Evolutionary conservation across 2,797 vertebrate species (phyloP).

Genomic region (Falco berigora): DNA sequence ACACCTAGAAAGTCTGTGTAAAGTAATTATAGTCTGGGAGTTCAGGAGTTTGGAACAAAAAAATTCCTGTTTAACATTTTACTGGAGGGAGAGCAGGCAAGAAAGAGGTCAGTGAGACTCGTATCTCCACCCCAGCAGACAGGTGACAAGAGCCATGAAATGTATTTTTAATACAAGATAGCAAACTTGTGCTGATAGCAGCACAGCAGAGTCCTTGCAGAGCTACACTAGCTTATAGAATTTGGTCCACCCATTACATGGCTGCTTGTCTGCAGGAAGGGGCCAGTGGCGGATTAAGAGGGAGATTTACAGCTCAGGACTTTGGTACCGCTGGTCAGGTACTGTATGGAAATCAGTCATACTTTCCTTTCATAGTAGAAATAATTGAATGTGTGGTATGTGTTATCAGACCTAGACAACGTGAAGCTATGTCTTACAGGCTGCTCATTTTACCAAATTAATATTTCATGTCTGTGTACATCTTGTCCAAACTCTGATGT

Average conservation of each 20-base stretch:
- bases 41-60: neutral
- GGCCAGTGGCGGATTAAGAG: neutral
- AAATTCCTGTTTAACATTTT: neutral
- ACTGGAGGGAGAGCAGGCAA: neutral
- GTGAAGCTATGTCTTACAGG: neutral
- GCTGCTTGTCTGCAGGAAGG: neutral
- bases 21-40: neutral
- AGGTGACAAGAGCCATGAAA: neutral
- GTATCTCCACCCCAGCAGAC: neutral
- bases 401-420: neutral
- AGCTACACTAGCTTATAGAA: neutral
- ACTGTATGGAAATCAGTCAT: neutral
- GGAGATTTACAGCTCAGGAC: neutral
- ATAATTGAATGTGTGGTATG: neutral
- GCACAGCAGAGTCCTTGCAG: neutral
- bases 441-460: neutral
- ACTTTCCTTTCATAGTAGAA: neutral
- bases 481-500: neutral
- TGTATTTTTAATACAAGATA: neutral
- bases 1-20: neutral
- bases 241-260: neutral
- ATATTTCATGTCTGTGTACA: fast-evolving
- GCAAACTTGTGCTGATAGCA: neutral
- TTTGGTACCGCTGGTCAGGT: neutral
- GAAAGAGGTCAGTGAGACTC: neutral